Evolutionary conservation across 2,797 vertebrate species (phyloP), one percentile per base, ranked within the genome.

Genomic region (Ataeniobius toweri): DNA sequence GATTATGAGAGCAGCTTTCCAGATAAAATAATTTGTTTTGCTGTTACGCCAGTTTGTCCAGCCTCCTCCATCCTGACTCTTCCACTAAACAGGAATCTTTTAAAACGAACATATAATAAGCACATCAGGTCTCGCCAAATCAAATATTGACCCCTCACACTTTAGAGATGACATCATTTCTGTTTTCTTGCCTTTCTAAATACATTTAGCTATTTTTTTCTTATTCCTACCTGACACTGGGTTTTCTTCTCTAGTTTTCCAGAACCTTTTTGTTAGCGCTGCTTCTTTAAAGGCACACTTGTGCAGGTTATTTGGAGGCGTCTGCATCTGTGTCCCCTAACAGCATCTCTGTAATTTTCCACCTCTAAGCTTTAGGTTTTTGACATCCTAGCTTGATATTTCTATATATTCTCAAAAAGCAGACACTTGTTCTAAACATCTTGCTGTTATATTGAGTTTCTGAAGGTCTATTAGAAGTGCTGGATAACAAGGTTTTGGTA

Each of bases 1-100:
- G 91, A 93, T 88, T 91, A 91, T 85, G 86, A 88, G 79, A 51
- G 75, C 71, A 14, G 82, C 90, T 90, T 91, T 95, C 95, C 95
- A 95, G 95, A 94, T 91, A 90, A 94, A 95, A 94, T 81, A 94
- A 84, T 89, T 93, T 94, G 91, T 94, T 93, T 92, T 91, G 90
- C 92, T 90, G 85, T 93, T 89, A 86, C 89, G 76, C 93, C 91
- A 89, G 88, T 83, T 44, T 44, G 65, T 75, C 79, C 56, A 8
- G 22, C 78, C 78, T 77, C 69, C 65, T 71, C 78, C 41, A 55
- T 63, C 72, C 83, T n/a, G 73, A 56, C 69, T 85, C 82, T 81
- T 48, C 67, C 78, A 79, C 80, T 77, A 76, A 83, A 77, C 80
- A 75, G 69, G 85, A 86, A 85, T 58, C 71, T 72, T 77, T 81